Base-by-base conservation (phyloP, 2,113 vertebrate genomes). In the Pongo pygmaeus region DNA sequence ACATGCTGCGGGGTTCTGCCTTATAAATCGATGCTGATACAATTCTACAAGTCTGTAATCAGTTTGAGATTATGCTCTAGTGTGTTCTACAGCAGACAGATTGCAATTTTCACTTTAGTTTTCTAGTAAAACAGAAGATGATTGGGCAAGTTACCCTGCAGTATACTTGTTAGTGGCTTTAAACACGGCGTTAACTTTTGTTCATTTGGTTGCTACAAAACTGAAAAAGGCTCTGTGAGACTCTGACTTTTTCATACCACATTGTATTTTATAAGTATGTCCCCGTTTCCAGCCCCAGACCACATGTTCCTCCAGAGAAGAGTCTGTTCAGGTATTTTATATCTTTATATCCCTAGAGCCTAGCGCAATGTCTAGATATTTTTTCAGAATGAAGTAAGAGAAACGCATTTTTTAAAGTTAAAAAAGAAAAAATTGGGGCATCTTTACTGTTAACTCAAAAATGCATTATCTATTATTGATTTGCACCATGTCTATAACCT, bases 1-100 rank as follows among this genome's bases (percentile, higher is more conserved):
- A 67, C 52, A 9, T 11, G 70, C 96, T 48, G 87, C 23, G 1
- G 84, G 91, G 70, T 57, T 93, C 93, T 81, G 77, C 81, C 96
- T 94, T 79, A 25, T n/a, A 93, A 92, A 97, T 98, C 97, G 35
- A 96, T 97, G 92, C 94, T 96, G 97, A 98, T 97, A 25, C 92
- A 89, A 96, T 97, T 95, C 87, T 89, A 64, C 96, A 93, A 95
- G 96, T 85, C 95, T 88, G 77, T 97, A 96, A 97, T 95, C 96
- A 91, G 84, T 91, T 95, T 97, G 97, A 81, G 96, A 95, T 93
- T 85, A 16, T 46, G 95, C 90, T 98, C 96, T 50, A 48, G 35
- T 91, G 70, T 96, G 95, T 91, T 95, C 95, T 85, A 93, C 93
- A 74, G 88, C 88, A 93, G 96, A 91, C 75, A 89, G 92, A 96